Percentiles rank a stretch among this genome's conserved stretches.
Evolutionary conservation across 2,113 vertebrate genomes (phyloP).

Genomic region (Onychorhynchus coronatus): DNA sequence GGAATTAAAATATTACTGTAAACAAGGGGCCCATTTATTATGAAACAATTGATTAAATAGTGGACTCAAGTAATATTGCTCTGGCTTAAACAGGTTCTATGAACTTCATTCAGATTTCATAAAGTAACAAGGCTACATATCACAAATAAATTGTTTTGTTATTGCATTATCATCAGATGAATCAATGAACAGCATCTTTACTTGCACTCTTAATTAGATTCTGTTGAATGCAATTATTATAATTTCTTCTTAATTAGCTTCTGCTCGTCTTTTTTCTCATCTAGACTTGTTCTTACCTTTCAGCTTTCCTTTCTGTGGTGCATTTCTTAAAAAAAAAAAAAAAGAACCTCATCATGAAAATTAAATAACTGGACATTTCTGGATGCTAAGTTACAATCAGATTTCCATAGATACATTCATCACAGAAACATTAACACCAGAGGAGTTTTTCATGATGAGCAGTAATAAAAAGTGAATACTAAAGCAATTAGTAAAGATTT

Average conservation of each 20-base stretch:
- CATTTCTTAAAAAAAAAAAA: neutral
- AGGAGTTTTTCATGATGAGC: neutral
- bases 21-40: conserved; percentile 44
- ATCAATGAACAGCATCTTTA: neutral
- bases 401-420: neutral
- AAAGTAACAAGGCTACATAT: neutral
- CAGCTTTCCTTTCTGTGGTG: neutral
- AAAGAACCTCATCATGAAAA: neutral
- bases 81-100: neutral
- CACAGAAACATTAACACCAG: neutral
- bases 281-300: neutral
- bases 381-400: neutral
- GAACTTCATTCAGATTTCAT: neutral
- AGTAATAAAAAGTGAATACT: neutral
- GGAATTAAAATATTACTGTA: conserved; percentile 67
- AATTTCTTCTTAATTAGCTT: neutral
- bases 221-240: neutral
- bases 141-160: neutral
- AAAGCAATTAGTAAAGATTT: neutral
- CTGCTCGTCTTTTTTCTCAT: neutral
- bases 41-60: conserved; percentile 15
- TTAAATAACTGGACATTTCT: neutral
- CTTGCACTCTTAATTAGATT: neutral
- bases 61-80: neutral
- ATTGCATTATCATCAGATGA: neutral